Evolutionary conservation across 2,888 invertebrate genomes (phyloP).

Genomic region (Formica aserva): DNA sequence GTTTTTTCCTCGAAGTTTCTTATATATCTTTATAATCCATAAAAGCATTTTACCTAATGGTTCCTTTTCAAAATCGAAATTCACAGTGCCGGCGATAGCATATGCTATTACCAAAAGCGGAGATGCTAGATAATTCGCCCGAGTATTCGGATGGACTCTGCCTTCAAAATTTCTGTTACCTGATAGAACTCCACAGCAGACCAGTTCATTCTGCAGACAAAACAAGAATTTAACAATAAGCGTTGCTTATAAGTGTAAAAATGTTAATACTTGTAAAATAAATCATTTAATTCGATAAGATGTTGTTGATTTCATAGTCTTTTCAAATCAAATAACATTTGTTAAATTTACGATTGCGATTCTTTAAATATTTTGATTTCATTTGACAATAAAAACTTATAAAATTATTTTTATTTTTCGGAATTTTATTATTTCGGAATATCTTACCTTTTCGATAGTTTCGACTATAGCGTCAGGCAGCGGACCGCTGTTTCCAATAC

Average conservation of each 20-base stretch:
- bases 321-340: neutral
- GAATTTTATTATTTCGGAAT: neutral
- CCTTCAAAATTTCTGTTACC: conserved; percentile 99
- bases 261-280: neutral
- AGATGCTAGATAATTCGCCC: conserved; percentile 99
- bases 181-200: conserved; percentile 98
- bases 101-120: conserved; percentile 98
- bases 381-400: neutral
- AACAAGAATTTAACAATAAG: conserved; percentile 1
- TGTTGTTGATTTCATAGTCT: neutral
- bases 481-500: conserved; percentile 99
- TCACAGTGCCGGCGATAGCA: conserved; percentile 97
- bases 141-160: conserved; percentile 97
- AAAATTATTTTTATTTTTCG: neutral
- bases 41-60: conserved; percentile 89
- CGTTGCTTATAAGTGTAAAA: neutral
- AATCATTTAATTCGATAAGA: neutral
- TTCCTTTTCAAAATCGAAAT: conserved; percentile 97
- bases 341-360: neutral
- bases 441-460: conserved; percentile 81
- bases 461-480: conserved; percentile 90
- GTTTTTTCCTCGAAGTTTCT: neutral
- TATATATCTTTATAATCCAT: neutral
- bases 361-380: conserved; percentile 13
- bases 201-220: conserved; percentile 91